Evolutionary conservation across 2,888 invertebrate species (phyloP).

Genomic region (Drosophila fulvimacula): DNA sequence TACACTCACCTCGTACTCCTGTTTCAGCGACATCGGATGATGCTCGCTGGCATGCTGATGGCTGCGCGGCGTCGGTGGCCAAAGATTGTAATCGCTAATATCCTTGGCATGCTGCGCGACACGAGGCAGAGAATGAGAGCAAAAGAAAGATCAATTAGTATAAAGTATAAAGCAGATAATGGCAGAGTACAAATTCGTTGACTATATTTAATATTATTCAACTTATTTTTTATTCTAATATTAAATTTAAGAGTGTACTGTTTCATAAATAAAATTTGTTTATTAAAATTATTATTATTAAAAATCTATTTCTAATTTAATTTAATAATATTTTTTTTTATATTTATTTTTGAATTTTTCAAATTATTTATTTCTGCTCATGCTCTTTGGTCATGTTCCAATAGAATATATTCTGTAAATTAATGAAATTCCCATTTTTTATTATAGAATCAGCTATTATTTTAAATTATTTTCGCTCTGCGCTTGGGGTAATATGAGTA

Average conservation of each 20-base stretch:
- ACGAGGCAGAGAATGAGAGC: conserved; percentile 5
- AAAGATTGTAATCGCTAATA: conserved; percentile 84
- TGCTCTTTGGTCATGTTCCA: background rate
- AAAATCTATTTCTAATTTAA: background rate
- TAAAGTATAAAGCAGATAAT: background rate
- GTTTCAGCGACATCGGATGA: conserved; percentile 84
- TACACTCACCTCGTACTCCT: conserved; percentile 84
- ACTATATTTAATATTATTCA: background rate
- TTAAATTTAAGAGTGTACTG: too few relatives aligned
- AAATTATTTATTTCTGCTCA: background rate
- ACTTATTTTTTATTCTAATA: too few relatives aligned
- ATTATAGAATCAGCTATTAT: conserved; percentile 5
- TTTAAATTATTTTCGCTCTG: conserved; percentile 1
- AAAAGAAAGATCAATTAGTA: conserved; percentile 14
- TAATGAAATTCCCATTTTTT: conserved; percentile 14
- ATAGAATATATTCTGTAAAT: conserved; percentile 1
- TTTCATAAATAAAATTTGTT: background rate
- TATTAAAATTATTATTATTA: background rate
- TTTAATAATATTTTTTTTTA: background rate
- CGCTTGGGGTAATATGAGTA: conserved; percentile 29
- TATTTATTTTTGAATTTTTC: background rate
- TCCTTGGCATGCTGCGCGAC: conserved; percentile 83
- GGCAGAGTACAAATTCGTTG: too few relatives aligned
- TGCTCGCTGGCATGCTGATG: conserved; percentile 80
- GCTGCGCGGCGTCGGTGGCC: conserved; percentile 84